phyloP scores from a whole-genome alignment of 1,140 invertebrate genomes.

The Bactericera cockerelli region DNA sequence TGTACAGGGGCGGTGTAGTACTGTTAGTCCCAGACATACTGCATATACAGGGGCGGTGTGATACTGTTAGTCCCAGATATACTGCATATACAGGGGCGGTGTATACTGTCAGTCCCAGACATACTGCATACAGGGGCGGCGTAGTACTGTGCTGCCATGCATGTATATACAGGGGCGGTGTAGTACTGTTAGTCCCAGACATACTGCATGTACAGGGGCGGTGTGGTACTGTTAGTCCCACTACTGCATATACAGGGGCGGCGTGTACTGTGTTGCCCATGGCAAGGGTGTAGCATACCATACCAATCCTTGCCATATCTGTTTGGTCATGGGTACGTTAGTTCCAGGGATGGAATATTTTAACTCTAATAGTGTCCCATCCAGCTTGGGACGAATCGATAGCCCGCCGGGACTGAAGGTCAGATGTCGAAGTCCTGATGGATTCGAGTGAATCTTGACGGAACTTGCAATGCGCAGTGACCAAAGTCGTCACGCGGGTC shows the following conservation, averaged over 20 bases:
- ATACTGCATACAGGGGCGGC: background rate
- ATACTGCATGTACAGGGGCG: no score
- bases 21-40: no score
- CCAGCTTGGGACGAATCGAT: background rate
- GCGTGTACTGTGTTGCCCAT: background rate
- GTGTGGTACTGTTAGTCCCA: no score
- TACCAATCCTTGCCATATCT: background rate
- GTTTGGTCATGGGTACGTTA: background rate
- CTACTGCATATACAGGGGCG: constrained; percentile 5
- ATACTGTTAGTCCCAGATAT: no score
- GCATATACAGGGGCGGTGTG: no score
- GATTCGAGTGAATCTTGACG: background rate
- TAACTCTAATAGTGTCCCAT: background rate
- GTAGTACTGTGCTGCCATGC: no score
- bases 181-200: no score
- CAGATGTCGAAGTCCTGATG: background rate
- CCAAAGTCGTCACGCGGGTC: background rate
- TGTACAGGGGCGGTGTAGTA: no score
- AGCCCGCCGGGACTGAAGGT: background rate
- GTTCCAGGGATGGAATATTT: background rate
- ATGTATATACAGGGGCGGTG: no score
- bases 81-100: no score
- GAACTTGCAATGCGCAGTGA: background rate
- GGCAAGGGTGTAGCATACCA: background rate
- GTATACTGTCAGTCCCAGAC: no score